phyloP scores from a whole-genome alignment of 2,888 invertebrate genomes.

The Hyposoter didymator region DNA sequence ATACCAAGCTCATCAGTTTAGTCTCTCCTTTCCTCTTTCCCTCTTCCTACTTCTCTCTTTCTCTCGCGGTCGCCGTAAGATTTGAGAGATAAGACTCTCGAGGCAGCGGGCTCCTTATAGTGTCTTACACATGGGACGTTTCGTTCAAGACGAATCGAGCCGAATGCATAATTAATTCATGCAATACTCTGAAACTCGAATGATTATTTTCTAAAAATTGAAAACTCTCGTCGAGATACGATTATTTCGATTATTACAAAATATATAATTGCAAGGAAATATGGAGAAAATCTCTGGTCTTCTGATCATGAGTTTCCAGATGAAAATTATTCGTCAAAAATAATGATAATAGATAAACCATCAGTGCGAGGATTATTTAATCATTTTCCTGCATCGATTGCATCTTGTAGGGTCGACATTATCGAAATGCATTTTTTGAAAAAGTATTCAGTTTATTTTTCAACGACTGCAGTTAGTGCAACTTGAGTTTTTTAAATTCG shows the following conservation, averaged over 20 bases:
- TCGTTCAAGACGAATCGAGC: neutral
- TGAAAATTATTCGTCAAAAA: too few species aligned
- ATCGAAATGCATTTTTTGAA: too few species aligned
- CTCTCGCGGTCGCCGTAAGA: conserved; percentile 42
- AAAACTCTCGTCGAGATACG: too few species aligned
- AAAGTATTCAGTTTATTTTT: neutral
- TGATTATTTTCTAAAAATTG: neutral
- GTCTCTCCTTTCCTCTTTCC: conserved; percentile 15
- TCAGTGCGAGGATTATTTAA: too few species aligned
- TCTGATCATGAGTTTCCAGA: too few species aligned
- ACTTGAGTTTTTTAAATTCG: neutral
- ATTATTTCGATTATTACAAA: too few species aligned
- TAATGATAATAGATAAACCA: too few species aligned
- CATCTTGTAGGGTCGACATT: too few species aligned
- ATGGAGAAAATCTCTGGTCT: too few species aligned
- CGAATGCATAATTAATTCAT: neutral
- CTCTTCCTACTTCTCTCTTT: conserved; percentile 1
- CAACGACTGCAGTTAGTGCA: neutral
- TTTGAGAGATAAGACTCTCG: conserved; percentile 41
- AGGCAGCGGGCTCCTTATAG: conserved; percentile 20
- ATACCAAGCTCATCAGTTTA: conserved; percentile 59
- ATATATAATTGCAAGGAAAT: too few species aligned
- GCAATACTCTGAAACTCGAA: neutral
- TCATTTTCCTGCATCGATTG: too few species aligned
- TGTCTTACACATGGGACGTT: neutral